These are phyloP conservation scores for Cheiracanthium punctorium DNA, from an alignment of 2,888 invertebrate genomes.

Conservation along the genomic window DNA sequence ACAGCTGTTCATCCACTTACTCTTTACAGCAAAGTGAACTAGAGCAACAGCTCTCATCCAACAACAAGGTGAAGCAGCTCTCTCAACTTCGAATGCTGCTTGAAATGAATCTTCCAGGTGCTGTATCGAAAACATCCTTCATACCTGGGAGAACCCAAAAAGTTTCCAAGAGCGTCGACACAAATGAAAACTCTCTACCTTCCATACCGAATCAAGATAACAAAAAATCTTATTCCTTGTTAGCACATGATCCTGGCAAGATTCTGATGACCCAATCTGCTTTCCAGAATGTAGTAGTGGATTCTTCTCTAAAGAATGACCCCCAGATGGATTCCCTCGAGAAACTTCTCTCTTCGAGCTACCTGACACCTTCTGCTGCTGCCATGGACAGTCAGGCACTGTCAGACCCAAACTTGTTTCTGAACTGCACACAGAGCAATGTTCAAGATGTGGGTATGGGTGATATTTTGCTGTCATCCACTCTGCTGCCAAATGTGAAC, in stretches of 20 bases:
- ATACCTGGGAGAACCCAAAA: neutral
- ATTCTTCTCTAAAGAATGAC: neutral
- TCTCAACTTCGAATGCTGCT: constrained; percentile 85
- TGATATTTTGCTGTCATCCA: constrained; percentile 18
- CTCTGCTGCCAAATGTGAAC: constrained; percentile 10
- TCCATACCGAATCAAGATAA: constrained; percentile 2
- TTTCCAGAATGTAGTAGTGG: neutral
- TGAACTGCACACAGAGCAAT: constrained; percentile 40
- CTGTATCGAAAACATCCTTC: constrained; percentile 14
- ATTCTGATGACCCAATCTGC: neutral
- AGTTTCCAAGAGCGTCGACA: neutral
- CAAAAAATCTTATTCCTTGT: constrained; percentile 7
- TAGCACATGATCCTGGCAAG: neutral
- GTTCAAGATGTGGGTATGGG: constrained; percentile 25
- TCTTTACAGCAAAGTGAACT: constrained; percentile 13
- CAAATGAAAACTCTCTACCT: constrained; percentile 12
- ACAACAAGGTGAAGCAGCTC: constrained; percentile 75
- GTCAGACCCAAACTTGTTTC: constrained; percentile 48
- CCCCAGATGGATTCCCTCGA: constrained; percentile 31
- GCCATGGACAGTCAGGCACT: constrained; percentile 18
- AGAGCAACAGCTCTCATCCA: constrained; percentile 31
- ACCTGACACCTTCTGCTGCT: constrained; percentile 7
- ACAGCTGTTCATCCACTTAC: neutral
- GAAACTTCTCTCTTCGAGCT: constrained; percentile 29
- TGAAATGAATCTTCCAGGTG: constrained; percentile 81